Conservation (phyloP, 23 tunicate species). For the Ciona savignyi region DNA sequence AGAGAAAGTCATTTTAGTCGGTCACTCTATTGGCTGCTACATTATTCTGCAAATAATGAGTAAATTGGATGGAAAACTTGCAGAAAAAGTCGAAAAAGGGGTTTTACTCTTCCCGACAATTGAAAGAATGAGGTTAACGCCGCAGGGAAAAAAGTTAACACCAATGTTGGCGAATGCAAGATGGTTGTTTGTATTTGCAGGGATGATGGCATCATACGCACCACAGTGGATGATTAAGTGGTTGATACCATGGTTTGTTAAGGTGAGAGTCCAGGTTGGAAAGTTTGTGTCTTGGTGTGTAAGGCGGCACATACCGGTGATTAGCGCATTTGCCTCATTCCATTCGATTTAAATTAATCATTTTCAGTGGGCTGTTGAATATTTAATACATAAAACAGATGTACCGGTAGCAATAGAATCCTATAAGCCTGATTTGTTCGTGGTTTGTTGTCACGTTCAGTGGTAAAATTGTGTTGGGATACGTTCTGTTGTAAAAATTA, state of each 20-base stretch:
- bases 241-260: conserved; percentile 14
- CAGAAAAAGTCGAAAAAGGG: conserved; percentile 24
- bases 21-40: conserved; percentile 93
- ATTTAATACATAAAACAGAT: no score
- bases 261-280: conserved; percentile 27
- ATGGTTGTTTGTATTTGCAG: conserved; percentile 29
- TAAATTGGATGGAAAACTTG: conserved; percentile 37
- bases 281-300: no score
- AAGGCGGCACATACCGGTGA: no score
- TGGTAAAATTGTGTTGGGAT: no score
- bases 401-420: no score
- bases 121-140: conserved; percentile 60
- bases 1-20: conserved; percentile 70
- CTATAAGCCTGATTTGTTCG: no score
- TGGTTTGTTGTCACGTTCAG: no score
- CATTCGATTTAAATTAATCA: no score
- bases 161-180: conserved; percentile 47
- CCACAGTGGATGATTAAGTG: conserved; percentile 34
- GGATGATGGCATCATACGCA: conserved; percentile 8
- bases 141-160: conserved; percentile 63
- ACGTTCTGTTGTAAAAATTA: no score
- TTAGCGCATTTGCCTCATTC: no score
- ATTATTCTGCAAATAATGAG: conserved; percentile 76
- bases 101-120: conserved; percentile 85
- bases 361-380: no score